These are phyloP conservation scores for Coregonus ussuriensis DNA, from an alignment of 2,797 vertebrate genomes.

Conservation along the genomic window DNA sequence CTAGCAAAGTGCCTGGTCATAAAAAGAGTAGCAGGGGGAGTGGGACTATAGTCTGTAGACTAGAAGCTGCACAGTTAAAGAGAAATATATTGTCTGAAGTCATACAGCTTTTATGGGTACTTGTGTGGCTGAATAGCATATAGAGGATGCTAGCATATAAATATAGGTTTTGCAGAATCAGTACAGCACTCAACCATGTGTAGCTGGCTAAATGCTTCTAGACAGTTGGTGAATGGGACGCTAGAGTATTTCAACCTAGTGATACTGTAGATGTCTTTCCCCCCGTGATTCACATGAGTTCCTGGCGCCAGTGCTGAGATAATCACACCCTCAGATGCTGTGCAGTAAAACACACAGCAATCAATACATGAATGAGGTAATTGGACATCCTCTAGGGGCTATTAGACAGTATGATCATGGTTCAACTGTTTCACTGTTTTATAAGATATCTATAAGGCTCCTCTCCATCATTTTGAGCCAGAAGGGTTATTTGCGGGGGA, in stretches of 20 bases:
- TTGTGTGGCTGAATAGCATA: not conserved
- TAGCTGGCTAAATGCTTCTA: not conserved
- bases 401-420: slow-evolving; percentile 31
- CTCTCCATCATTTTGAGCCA: slow-evolving; percentile 13
- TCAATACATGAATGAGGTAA: slow-evolving; percentile 70
- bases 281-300: slow-evolving; percentile 6
- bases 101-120: not conserved
- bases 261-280: slow-evolving; percentile 16
- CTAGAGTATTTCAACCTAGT: not conserved
- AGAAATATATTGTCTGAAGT: not conserved
- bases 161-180: not conserved
- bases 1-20: slow-evolving; percentile 32
- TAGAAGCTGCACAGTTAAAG: not conserved
- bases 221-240: not conserved
- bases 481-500: not conserved
- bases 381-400: slow-evolving; percentile 44
- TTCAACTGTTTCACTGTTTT: slow-evolving; percentile 45
- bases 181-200: not conserved
- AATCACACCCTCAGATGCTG: slow-evolving; percentile 38
- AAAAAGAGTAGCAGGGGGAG: slow-evolving; percentile 25
- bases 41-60: not conserved
- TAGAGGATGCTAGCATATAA: not conserved
- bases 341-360: slow-evolving; percentile 41
- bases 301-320: slow-evolving; percentile 39
- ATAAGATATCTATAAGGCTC: not conserved